Evolutionary conservation across 2,888 invertebrate genomes (phyloP).

Genomic region (Epistrophe grossulariae): DNA sequence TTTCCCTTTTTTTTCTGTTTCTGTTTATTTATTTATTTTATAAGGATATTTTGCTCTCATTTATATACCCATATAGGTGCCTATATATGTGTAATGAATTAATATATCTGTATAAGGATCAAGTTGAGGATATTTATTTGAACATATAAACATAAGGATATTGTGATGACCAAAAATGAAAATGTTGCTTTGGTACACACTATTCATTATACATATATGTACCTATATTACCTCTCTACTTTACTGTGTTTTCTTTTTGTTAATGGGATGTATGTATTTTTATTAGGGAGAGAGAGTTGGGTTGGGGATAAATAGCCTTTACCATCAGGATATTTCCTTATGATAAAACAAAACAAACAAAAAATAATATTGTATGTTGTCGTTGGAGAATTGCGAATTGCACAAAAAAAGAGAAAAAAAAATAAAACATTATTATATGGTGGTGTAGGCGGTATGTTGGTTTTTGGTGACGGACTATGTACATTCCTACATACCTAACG

Average conservation of each 20-base stretch:
- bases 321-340: conserved; percentile 1
- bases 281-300: conserved; percentile 20
- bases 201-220: conserved; percentile 1
- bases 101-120: conserved; percentile 7
- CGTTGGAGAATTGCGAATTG: conserved; percentile 1
- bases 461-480: not conserved
- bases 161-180: conserved; percentile 4
- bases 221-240: too few relatives aligned
- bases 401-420: not conserved
- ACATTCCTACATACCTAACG: not conserved
- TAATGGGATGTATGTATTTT: conserved; percentile 22
- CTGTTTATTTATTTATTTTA: conserved; percentile 8
- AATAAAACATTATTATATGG: not conserved
- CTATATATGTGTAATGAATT: too few relatives aligned
- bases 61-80: not conserved
- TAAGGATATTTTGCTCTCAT: not conserved
- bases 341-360: conserved; percentile 7
- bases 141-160: conserved; percentile 30
- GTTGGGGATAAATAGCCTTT: not conserved
- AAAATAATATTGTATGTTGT: not conserved
- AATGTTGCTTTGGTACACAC: not conserved
- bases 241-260: not conserved
- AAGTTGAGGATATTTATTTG: conserved; percentile 23
- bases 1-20: not conserved
- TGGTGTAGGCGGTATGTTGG: not conserved